A percentile compares a stretch with the other conserved stretches of the same genome.
Evolutionary conservation across 2,113 vertebrate species (phyloP).

Genomic region (Ameiurus melas): DNA sequence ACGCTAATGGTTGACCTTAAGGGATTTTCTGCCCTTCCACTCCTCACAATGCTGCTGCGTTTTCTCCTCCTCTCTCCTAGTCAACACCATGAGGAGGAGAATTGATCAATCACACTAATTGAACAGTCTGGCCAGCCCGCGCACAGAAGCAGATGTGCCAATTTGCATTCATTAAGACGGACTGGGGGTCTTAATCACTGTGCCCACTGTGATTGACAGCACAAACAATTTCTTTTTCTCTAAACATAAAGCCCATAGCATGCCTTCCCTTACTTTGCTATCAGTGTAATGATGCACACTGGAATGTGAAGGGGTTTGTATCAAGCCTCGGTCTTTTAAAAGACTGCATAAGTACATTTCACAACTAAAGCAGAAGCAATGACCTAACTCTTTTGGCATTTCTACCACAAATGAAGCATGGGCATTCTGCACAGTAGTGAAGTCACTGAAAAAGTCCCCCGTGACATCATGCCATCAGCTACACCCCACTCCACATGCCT

Average conservation of each 20-base stretch:
- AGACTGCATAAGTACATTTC: background rate
- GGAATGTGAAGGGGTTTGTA: background rate
- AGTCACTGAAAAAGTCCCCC: slow-evolving; percentile 47
- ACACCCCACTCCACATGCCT: slow-evolving; percentile 13
- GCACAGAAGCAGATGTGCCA: slow-evolving; percentile 79
- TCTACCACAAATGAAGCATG: slow-evolving; percentile 15
- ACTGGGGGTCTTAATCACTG: slow-evolving; percentile 75
- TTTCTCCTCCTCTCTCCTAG: slow-evolving; percentile 31
- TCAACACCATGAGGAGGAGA: slow-evolving; percentile 68
- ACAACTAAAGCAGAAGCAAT: background rate
- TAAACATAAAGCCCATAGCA: slow-evolving; percentile 34
- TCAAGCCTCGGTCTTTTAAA: background rate
- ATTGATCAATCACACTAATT: slow-evolving; percentile 82
- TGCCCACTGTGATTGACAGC: slow-evolving; percentile 73
- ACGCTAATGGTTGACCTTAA: slow-evolving; percentile 36
- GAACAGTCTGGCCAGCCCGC: slow-evolving; percentile 77
- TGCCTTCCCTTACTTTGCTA: background rate
- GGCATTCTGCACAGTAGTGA: slow-evolving; percentile 10
- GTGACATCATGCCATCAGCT: slow-evolving; percentile 51
- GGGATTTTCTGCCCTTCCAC: slow-evolving; percentile 28
- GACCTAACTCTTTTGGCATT: slow-evolving; percentile 21
- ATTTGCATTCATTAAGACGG: slow-evolving; percentile 80
- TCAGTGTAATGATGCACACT: slow-evolving; percentile 16
- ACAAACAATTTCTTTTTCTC: slow-evolving; percentile 62
- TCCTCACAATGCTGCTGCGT: slow-evolving; percentile 40